Evolutionary conservation across 1,140 invertebrate species (phyloP).

Genomic region (Mamestra configurata): DNA sequence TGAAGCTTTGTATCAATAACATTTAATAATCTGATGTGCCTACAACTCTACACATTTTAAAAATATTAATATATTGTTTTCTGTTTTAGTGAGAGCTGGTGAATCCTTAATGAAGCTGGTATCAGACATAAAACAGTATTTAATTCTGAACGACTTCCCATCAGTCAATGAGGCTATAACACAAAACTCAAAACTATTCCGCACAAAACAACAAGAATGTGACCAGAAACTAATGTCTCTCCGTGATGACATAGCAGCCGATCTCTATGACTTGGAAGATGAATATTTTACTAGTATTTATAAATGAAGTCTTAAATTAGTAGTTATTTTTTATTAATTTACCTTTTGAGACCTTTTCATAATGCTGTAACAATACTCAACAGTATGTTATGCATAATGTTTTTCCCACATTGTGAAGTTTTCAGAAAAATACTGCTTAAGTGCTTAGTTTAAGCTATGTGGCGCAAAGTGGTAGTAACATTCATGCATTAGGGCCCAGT

Average conservation of each 20-base stretch:
- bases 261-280: conserved; percentile 98
- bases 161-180: conserved; percentile 98
- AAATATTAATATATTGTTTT: conserved; percentile 47
- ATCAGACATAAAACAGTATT: conserved; percentile 98
- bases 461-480: too few relatives aligned
- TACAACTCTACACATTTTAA: not conserved
- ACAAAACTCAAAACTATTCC: conserved; percentile 96
- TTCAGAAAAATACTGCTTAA: too few relatives aligned
- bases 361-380: not conserved
- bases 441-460: too few relatives aligned
- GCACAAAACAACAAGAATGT: conserved; percentile 96
- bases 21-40: too few relatives aligned
- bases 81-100: conserved; percentile 93
- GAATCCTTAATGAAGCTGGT: conserved; percentile 99
- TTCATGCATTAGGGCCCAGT: too few relatives aligned
- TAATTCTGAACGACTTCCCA: conserved; percentile 98
- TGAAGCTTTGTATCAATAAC: too few relatives aligned
- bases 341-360: not conserved
- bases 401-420: too few relatives aligned
- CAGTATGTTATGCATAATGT: not conserved
- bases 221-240: conserved; percentile 97
- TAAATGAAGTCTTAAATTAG: conserved; percentile 86
- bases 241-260: conserved; percentile 97
- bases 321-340: not conserved
- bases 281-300: conserved; percentile 99